Percentiles rank a stretch among this genome's conserved stretches.
phyloP scores from a whole-genome alignment of 2,797 vertebrate genomes.

The Callimico goeldii region DNA sequence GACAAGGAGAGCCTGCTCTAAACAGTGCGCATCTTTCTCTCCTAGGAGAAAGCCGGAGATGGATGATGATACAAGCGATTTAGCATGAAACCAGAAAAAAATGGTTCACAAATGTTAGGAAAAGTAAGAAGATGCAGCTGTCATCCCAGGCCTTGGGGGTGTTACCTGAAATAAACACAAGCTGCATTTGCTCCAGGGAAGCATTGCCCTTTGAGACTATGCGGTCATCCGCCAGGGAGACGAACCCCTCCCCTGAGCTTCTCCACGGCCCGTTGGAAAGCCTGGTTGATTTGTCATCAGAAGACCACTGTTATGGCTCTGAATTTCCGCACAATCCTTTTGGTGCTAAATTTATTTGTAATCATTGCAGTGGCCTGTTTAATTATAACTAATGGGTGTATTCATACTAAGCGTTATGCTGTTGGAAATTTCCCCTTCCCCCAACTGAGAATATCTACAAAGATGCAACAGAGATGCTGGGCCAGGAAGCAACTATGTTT shows the following conservation, averaged over 20 bases:
- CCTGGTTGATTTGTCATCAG: background rate
- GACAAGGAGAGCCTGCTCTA: slow-evolving; percentile 71
- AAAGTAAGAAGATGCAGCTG: background rate
- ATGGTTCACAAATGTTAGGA: background rate
- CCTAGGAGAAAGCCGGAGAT: slow-evolving; percentile 71
- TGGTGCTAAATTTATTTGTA: slow-evolving; percentile 77
- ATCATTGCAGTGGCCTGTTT: slow-evolving; percentile 69
- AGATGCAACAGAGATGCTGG: background rate
- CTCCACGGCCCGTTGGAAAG: background rate
- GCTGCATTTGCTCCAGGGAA: background rate
- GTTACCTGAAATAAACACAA: background rate
- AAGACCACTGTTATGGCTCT: background rate
- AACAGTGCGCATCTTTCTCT: slow-evolving; percentile 65
- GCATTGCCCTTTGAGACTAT: background rate
- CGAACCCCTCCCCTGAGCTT: background rate
- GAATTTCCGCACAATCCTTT: slow-evolving; percentile 63
- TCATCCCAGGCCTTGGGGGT: background rate
- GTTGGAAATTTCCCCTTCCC: slow-evolving; percentile 51
- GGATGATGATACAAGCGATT: slow-evolving; percentile 76
- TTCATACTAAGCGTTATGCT: slow-evolving; percentile 5
- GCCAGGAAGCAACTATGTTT: background rate
- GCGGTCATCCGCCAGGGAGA: background rate
- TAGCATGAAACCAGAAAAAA: slow-evolving; percentile 46
- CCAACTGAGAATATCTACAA: background rate
- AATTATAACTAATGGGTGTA: slow-evolving; percentile 73